Evolutionary conservation across 1,140 invertebrate species (phyloP).

Genomic region (Coptotermes formosanus): DNA sequence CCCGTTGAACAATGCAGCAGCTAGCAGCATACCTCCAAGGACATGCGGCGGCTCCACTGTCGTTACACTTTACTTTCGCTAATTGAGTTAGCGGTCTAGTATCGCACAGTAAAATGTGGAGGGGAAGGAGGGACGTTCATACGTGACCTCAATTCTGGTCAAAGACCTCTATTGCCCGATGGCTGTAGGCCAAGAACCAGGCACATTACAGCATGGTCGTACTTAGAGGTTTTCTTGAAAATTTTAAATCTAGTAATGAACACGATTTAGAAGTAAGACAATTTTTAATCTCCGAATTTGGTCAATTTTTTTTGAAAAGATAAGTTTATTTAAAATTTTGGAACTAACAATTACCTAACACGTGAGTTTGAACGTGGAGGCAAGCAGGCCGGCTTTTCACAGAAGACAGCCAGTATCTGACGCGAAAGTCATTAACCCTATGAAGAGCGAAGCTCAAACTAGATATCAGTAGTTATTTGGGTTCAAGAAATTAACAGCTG

Average conservation of each 20-base stretch:
- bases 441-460: too few relatives aligned
- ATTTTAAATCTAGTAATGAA: neutral
- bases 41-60: neutral
- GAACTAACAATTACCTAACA: neutral
- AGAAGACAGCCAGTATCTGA: neutral
- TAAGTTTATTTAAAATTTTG: neutral
- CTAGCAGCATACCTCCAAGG: constrained; percentile 4
- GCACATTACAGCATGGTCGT: neutral
- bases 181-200: constrained; percentile 3
- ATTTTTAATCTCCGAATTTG: neutral
- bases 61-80: constrained; percentile 27
- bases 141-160: constrained; percentile 26
- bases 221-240: neutral
- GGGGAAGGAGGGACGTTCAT: neutral
- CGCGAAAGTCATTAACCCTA: too few relatives aligned
- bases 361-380: too few relatives aligned
- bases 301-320: neutral
- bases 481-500: too few relatives aligned
- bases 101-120: neutral
- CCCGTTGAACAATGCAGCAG: neutral
- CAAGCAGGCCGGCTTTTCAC: neutral
- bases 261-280: neutral
- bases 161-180: neutral
- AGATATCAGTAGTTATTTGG: too few relatives aligned
- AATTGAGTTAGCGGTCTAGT: constrained; percentile 26